Evolutionary conservation across 2,113 vertebrate genomes (phyloP).

Genomic region (Rousettus leschenaultii): DNA sequence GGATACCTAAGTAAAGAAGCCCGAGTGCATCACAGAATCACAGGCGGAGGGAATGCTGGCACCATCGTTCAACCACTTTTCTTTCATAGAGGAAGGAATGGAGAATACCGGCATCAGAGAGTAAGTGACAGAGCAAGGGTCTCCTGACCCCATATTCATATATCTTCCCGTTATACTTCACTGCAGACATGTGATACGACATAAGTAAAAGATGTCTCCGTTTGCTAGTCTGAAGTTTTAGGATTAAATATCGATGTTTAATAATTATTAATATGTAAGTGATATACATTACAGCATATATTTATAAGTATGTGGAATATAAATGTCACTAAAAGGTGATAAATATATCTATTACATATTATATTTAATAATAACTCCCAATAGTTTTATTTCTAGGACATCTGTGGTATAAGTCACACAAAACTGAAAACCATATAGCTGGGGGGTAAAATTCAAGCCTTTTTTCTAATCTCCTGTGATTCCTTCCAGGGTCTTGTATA

Average conservation of each 20-base stretch:
- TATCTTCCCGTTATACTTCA: not conserved
- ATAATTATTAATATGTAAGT: not conserved
- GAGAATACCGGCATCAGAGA: not conserved
- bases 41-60: not conserved
- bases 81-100: not conserved
- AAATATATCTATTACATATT: not conserved
- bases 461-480: not conserved
- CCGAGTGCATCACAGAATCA: not conserved
- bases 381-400: not conserved
- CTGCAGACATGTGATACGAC: not conserved
- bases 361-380: not conserved
- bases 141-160: not conserved
- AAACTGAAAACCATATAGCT: not conserved
- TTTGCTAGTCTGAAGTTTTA: not conserved
- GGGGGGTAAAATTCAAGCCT: not conserved
- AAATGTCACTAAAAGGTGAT: not conserved
- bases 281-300: not conserved
- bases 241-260: not conserved
- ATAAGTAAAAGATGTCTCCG: not conserved
- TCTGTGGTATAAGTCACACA: not conserved
- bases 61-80: not conserved
- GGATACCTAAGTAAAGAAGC: not conserved
- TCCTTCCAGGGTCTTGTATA: not conserved
- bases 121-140: not conserved
- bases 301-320: not conserved